These are phyloP conservation scores for Polietes domitor DNA, from an alignment of 2,888 invertebrate genomes.

Conservation along the genomic window DNA sequence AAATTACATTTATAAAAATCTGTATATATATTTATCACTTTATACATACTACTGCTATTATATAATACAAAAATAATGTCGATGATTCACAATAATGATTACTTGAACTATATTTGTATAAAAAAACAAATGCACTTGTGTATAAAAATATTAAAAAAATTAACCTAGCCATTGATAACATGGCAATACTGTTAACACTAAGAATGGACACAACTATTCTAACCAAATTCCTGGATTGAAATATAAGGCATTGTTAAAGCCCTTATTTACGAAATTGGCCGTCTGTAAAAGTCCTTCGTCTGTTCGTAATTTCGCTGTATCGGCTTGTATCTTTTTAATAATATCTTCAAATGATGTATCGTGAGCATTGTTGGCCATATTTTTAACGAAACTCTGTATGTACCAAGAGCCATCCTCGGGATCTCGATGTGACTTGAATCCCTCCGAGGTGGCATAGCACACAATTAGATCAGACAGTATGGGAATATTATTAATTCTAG, in stretches of 20 bases:
- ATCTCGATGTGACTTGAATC: conserved; percentile 83
- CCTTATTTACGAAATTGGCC: conserved; percentile 84
- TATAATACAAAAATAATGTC: background rate
- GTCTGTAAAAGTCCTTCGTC: conserved; percentile 82
- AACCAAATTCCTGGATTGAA: conserved; percentile 84
- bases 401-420: conserved; percentile 85
- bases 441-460: conserved; percentile 85
- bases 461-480: conserved; percentile 84
- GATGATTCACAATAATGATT: background rate
- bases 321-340: conserved; percentile 84
- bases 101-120: conserved; percentile 16
- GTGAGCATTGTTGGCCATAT: conserved; percentile 85
- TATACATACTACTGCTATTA: background rate
- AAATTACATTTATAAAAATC: background rate
- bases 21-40: background rate
- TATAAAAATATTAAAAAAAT: conserved; percentile 10
- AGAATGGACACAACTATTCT: background rate
- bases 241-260: conserved; percentile 85
- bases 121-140: conserved; percentile 30
- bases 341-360: conserved; percentile 85
- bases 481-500: conserved; percentile 36
- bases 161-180: background rate
- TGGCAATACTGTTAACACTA: conserved; percentile 22
- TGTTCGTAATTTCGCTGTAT: conserved; percentile 80
- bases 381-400: conserved; percentile 85